Evolutionary conservation across 1,140 invertebrate genomes (phyloP), one percentile per base, ranked within the genome.

Genomic region (Magallana gigas): DNA sequence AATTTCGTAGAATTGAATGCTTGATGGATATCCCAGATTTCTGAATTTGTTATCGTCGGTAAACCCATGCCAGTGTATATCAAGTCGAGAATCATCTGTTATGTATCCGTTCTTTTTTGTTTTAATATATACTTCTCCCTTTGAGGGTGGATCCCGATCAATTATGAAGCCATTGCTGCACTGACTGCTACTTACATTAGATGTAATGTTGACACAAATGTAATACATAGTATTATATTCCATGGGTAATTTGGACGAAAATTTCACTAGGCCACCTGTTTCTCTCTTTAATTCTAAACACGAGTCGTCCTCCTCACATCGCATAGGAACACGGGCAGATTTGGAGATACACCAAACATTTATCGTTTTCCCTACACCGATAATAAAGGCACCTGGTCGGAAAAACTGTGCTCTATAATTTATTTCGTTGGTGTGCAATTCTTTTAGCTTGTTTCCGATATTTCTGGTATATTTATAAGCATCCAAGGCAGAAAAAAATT

Each of bases 21-120:
- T 59, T 58, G 80, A 87, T 64, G 57, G 68, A 60, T 57, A 62
- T 81, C 57, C 58, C n/a, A 60, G 58, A n/a, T 83, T 57, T 9
- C 16, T 59, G 29, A 62, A 80, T 81, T 11, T 48, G 9, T 87
- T 14, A 56, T 18, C 36, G 18, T 87, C 80, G 2, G 7, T 16
- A 56, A 87, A 87, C 59, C 85, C 80, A 8, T 81, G 48, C 85
- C 80, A 87, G 58, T 62, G 29, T 12, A 80, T 16, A 8, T 62
- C 56, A 81, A 80, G 4, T 12, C 23, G 23, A 36, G 18, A 29
- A 12, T 76, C 68, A 11, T 76, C 68, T 12, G 23, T 76, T 76
- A 76, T 76, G 23, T 29, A 76, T 4, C 68, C 68, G 5, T 76
- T 68, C 48, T 68, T 62, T 16, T 14, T 68, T 60, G 62, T 16